Conservation (phyloP, 2,113 vertebrate genomes). For the Centropristis striata region DNA sequence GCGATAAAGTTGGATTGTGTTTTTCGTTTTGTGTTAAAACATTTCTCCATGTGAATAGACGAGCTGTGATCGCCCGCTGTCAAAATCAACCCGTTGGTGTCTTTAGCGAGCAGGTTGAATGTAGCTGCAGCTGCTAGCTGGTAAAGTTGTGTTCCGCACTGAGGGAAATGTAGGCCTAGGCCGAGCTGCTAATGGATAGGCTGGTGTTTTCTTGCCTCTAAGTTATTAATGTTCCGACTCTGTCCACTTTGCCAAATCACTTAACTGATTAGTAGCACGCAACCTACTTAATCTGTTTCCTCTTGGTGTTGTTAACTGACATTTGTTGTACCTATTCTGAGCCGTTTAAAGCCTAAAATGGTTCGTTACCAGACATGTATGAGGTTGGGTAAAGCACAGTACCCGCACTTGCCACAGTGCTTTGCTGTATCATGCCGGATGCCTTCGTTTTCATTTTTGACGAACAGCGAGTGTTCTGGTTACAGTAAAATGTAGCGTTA, state of each 20-base stretch:
- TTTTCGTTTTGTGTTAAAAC: neutral
- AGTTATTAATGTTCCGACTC: constrained; percentile 71
- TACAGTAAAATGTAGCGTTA: neutral
- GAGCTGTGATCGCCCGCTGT: constrained; percentile 14
- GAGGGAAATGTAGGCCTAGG: constrained; percentile 63
- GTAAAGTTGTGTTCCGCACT: constrained; percentile 77
- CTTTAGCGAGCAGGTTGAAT: constrained; percentile 38
- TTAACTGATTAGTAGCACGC: constrained; percentile 57
- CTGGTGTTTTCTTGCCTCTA: constrained; percentile 64
- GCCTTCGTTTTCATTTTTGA: constrained; percentile 57
- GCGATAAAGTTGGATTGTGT: neutral
- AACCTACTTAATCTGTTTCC: neutral
- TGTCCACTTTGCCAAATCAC: constrained; percentile 59
- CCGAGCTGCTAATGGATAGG: constrained; percentile 54
- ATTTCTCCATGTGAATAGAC: fast-evolving
- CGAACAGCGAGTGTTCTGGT: neutral
- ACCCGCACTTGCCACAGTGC: neutral
- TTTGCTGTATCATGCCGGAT: constrained; percentile 74
- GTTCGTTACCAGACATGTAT: constrained; percentile 9
- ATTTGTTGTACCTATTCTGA: neutral
- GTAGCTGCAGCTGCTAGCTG: constrained; percentile 66
- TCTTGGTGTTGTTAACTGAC: neutral
- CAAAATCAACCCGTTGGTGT: constrained; percentile 19
- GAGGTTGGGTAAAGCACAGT: neutral
- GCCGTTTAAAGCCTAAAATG: neutral